Conservation (phyloP, 2,797 vertebrate species). For the Crocidura indochinensis region DNA sequence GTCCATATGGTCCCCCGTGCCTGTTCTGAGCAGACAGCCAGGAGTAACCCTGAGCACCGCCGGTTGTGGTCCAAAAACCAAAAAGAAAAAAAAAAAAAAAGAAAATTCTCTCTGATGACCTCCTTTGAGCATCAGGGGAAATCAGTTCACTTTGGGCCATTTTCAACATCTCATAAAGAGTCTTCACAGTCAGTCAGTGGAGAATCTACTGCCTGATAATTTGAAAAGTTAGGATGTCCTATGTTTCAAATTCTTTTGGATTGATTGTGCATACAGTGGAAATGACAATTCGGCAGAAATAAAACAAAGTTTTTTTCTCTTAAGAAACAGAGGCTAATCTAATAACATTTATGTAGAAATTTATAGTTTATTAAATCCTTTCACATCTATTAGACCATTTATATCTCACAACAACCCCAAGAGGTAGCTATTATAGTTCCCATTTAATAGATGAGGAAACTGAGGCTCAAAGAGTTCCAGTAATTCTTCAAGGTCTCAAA, state of each 20-base stretch:
- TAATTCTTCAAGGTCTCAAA: slow-evolving; percentile 65
- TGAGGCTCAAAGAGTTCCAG: slow-evolving; percentile 77
- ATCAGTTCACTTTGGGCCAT: not conserved
- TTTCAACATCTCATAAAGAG: not conserved
- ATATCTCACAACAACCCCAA: slow-evolving; percentile 68
- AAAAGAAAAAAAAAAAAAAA: too few species aligned
- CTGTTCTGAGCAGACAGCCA: too few species aligned
- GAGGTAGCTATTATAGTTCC: slow-evolving; percentile 82
- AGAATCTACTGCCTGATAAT: not conserved
- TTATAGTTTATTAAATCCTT: slow-evolving; percentile 84
- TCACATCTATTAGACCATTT: slow-evolving; percentile 81
- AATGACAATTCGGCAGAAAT: slow-evolving; percentile 56
- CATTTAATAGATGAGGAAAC: slow-evolving; percentile 81
- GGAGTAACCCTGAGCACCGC: too few species aligned
- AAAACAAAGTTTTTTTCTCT: slow-evolving; percentile 51
- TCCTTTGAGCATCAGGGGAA: not conserved
- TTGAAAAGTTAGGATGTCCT: not conserved
- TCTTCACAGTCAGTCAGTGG: not conserved
- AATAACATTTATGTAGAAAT: slow-evolving; percentile 69
- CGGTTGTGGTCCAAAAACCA: too few species aligned
- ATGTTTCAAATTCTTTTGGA: not conserved
- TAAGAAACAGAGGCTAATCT: slow-evolving; percentile 67
- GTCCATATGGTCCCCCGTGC: too few species aligned
- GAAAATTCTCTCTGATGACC: not conserved
- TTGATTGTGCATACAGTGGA: slow-evolving; percentile 5